phyloP scores from a whole-genome alignment of 2,113 vertebrate genomes.

The Natator depressus region DNA sequence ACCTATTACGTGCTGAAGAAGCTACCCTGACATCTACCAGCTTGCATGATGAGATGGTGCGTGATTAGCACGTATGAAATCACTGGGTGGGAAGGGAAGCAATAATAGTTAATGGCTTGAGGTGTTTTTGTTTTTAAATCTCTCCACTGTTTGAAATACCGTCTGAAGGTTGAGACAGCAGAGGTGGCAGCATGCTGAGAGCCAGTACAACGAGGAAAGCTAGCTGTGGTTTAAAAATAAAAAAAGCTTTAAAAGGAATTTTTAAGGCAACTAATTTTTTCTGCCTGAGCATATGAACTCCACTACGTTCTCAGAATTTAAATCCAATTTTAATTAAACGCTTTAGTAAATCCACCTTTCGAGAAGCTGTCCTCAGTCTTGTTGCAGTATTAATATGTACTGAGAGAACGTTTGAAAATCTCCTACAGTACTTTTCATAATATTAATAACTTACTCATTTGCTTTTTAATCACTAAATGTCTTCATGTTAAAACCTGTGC shows the following conservation, averaged over 20 bases:
- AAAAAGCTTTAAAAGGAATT: slow-evolving; percentile 32
- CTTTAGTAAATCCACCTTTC: slow-evolving; percentile 17
- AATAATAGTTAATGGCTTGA: not conserved
- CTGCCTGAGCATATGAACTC: slow-evolving; percentile 9
- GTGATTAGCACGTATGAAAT: slow-evolving; percentile 34
- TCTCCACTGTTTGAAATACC: not conserved
- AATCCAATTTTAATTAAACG: slow-evolving; percentile 37
- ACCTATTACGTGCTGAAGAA: not conserved
- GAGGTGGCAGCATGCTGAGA: not conserved
- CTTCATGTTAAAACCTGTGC: not conserved
- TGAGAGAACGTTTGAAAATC: slow-evolving; percentile 10
- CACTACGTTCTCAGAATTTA: slow-evolving; percentile 17
- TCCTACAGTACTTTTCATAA: not conserved
- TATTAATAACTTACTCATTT: not conserved
- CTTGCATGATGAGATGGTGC: not conserved
- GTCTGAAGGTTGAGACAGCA: slow-evolving; percentile 6
- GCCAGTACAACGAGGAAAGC: not conserved
- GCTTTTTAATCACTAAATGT: not conserved
- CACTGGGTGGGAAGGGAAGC: not conserved
- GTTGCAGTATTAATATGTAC: not conserved
- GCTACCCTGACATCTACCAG: not conserved
- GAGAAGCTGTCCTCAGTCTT: slow-evolving; percentile 2
- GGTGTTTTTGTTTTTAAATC: not conserved
- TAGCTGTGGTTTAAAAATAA: not conserved
- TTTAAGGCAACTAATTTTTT: slow-evolving; percentile 2